Evolutionary conservation across 2,113 vertebrate species (phyloP).

Genomic region (Porphyrio hochstetteri): DNA sequence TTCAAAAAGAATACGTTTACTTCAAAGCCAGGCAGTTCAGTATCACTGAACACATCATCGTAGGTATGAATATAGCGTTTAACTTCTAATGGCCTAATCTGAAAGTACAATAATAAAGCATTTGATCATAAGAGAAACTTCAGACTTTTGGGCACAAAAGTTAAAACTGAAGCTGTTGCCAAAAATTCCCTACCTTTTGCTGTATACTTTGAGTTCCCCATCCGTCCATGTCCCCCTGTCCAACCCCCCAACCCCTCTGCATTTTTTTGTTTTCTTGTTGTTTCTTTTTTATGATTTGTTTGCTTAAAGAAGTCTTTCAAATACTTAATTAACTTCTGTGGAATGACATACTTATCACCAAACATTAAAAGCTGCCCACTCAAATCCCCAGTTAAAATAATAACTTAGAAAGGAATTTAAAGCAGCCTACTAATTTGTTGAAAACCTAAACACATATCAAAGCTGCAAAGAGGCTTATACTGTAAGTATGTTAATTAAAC

Average conservation of each 20-base stretch:
- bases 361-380: constrained; percentile 17
- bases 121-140: background rate
- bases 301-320: constrained; percentile 30
- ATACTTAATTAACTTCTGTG: constrained; percentile 49
- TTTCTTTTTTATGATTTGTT: background rate
- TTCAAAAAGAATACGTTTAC: background rate
- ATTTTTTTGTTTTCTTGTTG: too few species aligned
- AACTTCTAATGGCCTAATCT: background rate
- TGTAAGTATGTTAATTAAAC: constrained; percentile 44
- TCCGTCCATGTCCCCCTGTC: too few species aligned
- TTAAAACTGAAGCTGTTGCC: background rate
- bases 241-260: too few species aligned
- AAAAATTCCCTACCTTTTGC: background rate
- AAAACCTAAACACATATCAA: constrained; percentile 38
- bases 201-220: background rate
- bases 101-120: background rate
- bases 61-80: background rate
- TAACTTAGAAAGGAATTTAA: constrained; percentile 28
- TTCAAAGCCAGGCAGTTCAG: background rate
- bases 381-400: constrained; percentile 49
- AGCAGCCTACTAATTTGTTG: constrained; percentile 19
- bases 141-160: background rate
- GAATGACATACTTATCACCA: constrained; percentile 11
- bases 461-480: constrained; percentile 3
- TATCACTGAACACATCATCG: background rate